These are phyloP conservation scores for Hippocampus comes DNA, from an alignment of 2,113 vertebrate species.

Conservation along the genomic window DNA sequence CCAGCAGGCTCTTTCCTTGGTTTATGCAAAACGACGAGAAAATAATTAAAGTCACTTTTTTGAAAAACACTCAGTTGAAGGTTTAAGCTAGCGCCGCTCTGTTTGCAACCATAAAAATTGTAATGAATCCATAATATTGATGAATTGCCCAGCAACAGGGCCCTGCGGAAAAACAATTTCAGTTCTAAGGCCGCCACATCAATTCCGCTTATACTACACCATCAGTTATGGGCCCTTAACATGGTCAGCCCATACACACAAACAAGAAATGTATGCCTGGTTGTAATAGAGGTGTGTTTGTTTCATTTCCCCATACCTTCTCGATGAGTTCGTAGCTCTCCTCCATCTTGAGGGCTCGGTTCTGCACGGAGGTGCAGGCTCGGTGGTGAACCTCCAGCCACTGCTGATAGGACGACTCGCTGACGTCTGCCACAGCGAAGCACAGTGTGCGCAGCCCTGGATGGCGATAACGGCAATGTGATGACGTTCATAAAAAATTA, in stretches of 20 bases:
- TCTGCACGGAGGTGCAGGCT: conserved; percentile 86
- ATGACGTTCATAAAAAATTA: too few relatives aligned
- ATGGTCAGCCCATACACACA: neutral
- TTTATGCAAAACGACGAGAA: too few relatives aligned
- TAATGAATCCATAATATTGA: too few relatives aligned
- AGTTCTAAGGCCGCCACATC: too few relatives aligned
- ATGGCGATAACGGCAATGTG: conserved; percentile 6
- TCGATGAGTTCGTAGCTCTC: conserved; percentile 97
- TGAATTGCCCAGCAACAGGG: too few relatives aligned
- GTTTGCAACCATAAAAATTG: too few relatives aligned
- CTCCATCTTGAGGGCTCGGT: conserved; percentile 90
- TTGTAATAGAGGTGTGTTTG: neutral
- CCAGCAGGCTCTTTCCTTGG: too few relatives aligned
- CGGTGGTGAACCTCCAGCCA: conserved; percentile 84
- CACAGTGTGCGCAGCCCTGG: conserved; percentile 92
- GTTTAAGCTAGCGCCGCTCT: too few relatives aligned
- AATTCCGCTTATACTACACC: neutral
- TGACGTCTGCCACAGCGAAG: conserved; percentile 90
- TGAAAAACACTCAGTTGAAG: too few relatives aligned
- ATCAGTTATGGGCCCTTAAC: neutral
- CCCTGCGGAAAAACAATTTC: too few relatives aligned
- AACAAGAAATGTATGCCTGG: neutral
- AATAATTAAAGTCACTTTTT: too few relatives aligned
- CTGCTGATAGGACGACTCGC: conserved; percentile 86
- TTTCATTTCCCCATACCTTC: conserved; percentile 72